Percentiles rank a stretch among this genome's conserved stretches.
These are phyloP conservation scores for Elysia crispata DNA, from an alignment of 2,888 invertebrate species.

Conservation along the genomic window DNA sequence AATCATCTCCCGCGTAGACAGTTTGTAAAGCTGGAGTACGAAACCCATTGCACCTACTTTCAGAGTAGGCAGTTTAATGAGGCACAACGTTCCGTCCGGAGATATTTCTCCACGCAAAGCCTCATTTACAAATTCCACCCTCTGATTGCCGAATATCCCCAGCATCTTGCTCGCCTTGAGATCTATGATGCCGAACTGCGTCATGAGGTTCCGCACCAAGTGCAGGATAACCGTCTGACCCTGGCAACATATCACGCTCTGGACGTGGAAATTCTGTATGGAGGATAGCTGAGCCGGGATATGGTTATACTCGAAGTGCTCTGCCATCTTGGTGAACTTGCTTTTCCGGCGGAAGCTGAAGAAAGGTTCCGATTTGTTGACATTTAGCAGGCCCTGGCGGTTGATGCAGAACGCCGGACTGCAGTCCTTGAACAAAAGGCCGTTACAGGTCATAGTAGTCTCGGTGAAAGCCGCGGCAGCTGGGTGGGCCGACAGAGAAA, in stretches of 20 bases:
- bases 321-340: conserved; percentile 77
- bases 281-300: conserved; percentile 77
- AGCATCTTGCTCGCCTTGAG: conserved; percentile 75
- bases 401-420: conserved; percentile 76
- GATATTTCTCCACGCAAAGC: conserved; percentile 73
- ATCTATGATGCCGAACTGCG: conserved; percentile 75
- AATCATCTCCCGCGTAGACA: conserved; percentile 66
- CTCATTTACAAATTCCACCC: conserved; percentile 74
- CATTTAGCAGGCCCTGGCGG: conserved; percentile 76
- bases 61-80: conserved; percentile 71
- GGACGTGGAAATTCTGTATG: conserved; percentile 77
- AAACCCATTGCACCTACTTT: conserved; percentile 60
- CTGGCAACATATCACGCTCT: conserved; percentile 75
- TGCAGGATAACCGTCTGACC: conserved; percentile 74
- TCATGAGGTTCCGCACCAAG: conserved; percentile 73
- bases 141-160: conserved; percentile 75
- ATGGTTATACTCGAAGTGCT: conserved; percentile 78
- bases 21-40: conserved; percentile 72
- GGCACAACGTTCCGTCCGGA: conserved; percentile 73
- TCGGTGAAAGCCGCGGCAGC: conserved; percentile 76
- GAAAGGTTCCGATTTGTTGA: conserved; percentile 73
- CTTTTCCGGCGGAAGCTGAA: conserved; percentile 75
- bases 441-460: conserved; percentile 73
- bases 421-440: conserved; percentile 75
- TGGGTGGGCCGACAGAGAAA: conserved; percentile 57